These are phyloP conservation scores for Poecilia latipinna DNA, from an alignment of 2,113 vertebrate genomes.

Conservation along the genomic window DNA sequence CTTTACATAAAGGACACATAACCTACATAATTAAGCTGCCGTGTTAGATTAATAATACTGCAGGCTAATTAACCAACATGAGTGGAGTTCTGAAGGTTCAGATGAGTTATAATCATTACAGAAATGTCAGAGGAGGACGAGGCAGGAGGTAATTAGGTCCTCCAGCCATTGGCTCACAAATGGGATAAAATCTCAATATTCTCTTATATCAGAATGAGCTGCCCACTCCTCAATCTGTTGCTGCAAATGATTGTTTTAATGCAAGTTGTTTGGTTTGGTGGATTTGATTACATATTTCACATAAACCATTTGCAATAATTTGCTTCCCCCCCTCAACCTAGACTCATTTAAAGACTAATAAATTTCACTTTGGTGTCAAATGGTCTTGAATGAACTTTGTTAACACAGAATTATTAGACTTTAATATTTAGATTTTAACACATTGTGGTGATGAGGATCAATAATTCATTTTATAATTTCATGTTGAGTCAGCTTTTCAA, in stretches of 20 bases:
- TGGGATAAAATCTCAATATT: neutral
- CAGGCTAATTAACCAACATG: neutral
- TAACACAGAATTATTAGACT: too few species aligned
- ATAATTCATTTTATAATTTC: too few species aligned
- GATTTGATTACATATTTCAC: neutral
- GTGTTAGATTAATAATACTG: neutral
- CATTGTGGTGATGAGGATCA: too few species aligned
- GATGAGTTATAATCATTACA: neutral
- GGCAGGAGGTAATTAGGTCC: neutral
- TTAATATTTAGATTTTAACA: too few species aligned
- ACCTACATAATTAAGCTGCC: conserved; percentile 13
- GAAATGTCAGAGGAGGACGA: neutral
- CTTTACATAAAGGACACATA: neutral
- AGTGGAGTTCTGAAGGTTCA: neutral
- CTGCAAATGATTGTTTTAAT: neutral
- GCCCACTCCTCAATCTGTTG: neutral
- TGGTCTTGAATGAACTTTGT: too few species aligned
- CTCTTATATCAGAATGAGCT: neutral
- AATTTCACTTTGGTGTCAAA: too few species aligned
- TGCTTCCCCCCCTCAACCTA: neutral
- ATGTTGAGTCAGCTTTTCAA: too few species aligned
- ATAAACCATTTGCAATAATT: neutral
- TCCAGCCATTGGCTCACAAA: neutral
- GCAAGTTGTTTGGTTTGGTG: neutral
- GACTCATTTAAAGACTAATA: too few species aligned